These are phyloP conservation scores for Ophion ellenae DNA, from an alignment of 2,888 invertebrate species.

Conservation along the genomic window DNA sequence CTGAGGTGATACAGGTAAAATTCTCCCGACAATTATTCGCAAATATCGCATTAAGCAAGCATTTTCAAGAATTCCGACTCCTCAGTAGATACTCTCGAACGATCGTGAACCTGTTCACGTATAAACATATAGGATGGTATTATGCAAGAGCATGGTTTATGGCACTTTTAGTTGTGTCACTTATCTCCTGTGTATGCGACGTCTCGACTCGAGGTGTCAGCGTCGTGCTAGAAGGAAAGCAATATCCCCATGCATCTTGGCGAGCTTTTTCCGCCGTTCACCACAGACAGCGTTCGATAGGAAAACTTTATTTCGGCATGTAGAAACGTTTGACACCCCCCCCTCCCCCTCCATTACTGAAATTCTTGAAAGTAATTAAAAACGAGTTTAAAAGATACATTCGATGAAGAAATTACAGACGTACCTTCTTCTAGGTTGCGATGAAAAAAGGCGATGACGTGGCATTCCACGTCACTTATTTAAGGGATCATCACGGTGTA, in stretches of 20 bases:
- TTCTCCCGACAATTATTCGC: slow-evolving; percentile 27
- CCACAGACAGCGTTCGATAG: not conserved
- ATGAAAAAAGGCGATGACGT: not conserved
- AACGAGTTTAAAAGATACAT: not conserved
- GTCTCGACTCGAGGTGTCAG: slow-evolving; percentile 28
- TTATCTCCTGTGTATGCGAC: slow-evolving; percentile 25
- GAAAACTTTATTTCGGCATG: not conserved
- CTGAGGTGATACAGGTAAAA: not conserved
- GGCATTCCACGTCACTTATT: not conserved
- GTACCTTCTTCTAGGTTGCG: not conserved
- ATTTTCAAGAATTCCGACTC: slow-evolving; percentile 36
- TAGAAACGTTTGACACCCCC: not conserved
- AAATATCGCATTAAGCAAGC: slow-evolving; percentile 44
- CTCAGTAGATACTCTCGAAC: slow-evolving; percentile 23
- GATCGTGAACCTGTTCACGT: slow-evolving; percentile 19
- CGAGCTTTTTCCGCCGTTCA: slow-evolving; percentile 9
- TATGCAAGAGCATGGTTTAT: slow-evolving; percentile 52
- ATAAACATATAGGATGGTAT: slow-evolving; percentile 22
- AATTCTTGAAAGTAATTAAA: not conserved
- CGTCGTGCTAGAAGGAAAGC: slow-evolving; percentile 6
- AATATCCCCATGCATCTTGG: not conserved
- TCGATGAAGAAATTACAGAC: not conserved
- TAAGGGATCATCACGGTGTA: not conserved
- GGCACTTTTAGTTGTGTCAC: slow-evolving; percentile 56
- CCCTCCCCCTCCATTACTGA: not conserved